phyloP scores from a whole-genome alignment of 2,888 invertebrate species.

The Leptopilina syphax region DNA sequence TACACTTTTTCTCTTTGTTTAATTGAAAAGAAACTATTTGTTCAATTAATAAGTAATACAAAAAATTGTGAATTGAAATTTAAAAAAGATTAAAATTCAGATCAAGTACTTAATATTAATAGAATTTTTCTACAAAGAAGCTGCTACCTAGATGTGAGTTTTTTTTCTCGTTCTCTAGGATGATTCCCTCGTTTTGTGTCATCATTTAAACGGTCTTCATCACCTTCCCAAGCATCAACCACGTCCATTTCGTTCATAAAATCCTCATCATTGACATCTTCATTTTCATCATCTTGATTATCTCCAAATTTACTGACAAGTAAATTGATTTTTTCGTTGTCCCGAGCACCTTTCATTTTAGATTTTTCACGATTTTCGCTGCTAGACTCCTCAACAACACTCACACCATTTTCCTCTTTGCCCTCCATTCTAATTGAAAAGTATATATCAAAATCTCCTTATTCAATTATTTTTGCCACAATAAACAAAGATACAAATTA shows the following conservation, averaged over 20 bases:
- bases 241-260: slow-evolving; percentile 71
- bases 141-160: slow-evolving; percentile 61
- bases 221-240: slow-evolving; percentile 73
- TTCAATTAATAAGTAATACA: too few species aligned
- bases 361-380: slow-evolving; percentile 24
- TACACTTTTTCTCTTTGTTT: too few species aligned
- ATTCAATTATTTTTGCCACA: too few species aligned
- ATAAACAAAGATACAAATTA: too few species aligned
- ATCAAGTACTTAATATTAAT: neutral
- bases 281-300: slow-evolving; percentile 66
- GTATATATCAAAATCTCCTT: neutral
- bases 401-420: neutral
- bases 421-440: slow-evolving; percentile 9
- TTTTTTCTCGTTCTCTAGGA: slow-evolving; percentile 52
- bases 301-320: slow-evolving; percentile 34
- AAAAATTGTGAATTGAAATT: too few species aligned
- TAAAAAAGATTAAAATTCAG: too few species aligned
- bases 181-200: slow-evolving; percentile 49
- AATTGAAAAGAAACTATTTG: too few species aligned
- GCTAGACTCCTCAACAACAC: neutral
- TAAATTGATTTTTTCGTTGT: slow-evolving; percentile 42
- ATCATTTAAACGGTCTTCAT: slow-evolving; percentile 63
- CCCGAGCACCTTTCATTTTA: slow-evolving; percentile 36
- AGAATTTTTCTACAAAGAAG: neutral
- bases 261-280: slow-evolving; percentile 72